phyloP scores from a whole-genome alignment of 2,888 invertebrate species.

The Mesodorylaimus sp. region DNA sequence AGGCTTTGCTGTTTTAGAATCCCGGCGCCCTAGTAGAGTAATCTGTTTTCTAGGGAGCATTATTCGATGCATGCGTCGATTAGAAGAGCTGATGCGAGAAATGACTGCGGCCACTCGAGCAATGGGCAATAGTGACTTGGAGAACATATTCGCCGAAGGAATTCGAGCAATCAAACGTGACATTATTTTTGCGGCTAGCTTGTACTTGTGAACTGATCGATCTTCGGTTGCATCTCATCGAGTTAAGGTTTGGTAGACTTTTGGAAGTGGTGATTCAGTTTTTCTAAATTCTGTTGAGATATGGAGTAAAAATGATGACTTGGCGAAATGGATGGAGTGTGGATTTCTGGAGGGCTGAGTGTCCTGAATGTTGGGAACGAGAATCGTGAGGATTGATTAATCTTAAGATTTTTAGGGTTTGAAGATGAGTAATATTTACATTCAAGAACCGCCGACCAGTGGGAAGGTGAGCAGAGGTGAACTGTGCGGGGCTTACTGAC shows the following conservation, averaged over 20 bases:
- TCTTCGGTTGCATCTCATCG: too few species aligned
- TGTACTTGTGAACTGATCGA: conserved; percentile 73
- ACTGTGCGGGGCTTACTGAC: neutral
- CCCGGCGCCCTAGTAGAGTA: too few species aligned
- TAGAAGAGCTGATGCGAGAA: conserved; percentile 86
- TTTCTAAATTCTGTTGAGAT: too few species aligned
- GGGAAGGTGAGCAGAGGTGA: conserved; percentile 59
- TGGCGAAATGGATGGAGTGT: too few species aligned
- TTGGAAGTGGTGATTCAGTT: too few species aligned
- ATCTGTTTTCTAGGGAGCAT: conserved; percentile 47
- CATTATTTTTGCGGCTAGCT: conserved; percentile 96
- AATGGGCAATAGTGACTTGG: conserved; percentile 83
- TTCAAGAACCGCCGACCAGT: conserved; percentile 81
- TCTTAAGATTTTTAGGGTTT: too few species aligned
- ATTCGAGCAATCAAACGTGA: conserved; percentile 63
- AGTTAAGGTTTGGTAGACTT: too few species aligned
- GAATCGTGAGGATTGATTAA: too few species aligned
- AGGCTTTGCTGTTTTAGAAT: too few species aligned
- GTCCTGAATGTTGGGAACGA: too few species aligned
- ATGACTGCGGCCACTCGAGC: conserved; percentile 87
- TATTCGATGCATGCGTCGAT: conserved; percentile 74
- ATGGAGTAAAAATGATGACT: too few species aligned
- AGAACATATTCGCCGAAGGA: conserved; percentile 81
- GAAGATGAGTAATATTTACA: conserved; percentile 86
- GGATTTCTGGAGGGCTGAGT: too few species aligned